Evolutionary conservation across 2,113 vertebrate genomes (phyloP).

Genomic region (Leucoraja erinaceus): DNA sequence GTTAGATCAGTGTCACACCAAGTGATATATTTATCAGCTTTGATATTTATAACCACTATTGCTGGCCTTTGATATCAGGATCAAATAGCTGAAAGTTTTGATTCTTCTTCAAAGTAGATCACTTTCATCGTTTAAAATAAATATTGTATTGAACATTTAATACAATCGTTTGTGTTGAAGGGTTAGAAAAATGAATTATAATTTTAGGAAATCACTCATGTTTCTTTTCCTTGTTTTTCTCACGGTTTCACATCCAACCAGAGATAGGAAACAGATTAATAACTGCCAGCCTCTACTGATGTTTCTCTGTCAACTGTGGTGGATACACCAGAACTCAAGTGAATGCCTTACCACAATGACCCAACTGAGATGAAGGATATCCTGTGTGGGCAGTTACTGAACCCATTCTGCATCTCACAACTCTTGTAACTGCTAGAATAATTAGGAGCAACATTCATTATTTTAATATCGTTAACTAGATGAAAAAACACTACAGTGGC

Average conservation of each 20-base stretch:
- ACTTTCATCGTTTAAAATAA: neutral
- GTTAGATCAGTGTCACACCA: neutral
- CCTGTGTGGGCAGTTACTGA: neutral
- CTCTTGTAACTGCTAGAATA: neutral
- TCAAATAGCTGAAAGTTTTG: neutral
- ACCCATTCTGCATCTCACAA: neutral
- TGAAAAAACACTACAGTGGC: neutral
- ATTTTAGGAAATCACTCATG: neutral
- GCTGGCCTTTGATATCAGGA: neutral
- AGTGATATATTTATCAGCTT: neutral
- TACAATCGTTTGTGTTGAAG: neutral
- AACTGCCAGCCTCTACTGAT: neutral
- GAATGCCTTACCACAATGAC: neutral
- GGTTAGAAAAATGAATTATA: neutral
- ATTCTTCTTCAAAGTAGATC: neutral
- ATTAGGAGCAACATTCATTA: neutral
- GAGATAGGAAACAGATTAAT: neutral
- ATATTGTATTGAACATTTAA: neutral
- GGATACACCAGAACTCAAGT: neutral
- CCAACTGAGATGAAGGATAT: neutral
- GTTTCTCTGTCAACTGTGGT: neutral
- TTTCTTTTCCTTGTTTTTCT: neutral
- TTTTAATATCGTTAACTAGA: neutral
- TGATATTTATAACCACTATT: neutral
- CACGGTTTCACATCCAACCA: neutral